phyloP scores from a whole-genome alignment of 2,888 invertebrate species.

The Operophtera brumata region DNA sequence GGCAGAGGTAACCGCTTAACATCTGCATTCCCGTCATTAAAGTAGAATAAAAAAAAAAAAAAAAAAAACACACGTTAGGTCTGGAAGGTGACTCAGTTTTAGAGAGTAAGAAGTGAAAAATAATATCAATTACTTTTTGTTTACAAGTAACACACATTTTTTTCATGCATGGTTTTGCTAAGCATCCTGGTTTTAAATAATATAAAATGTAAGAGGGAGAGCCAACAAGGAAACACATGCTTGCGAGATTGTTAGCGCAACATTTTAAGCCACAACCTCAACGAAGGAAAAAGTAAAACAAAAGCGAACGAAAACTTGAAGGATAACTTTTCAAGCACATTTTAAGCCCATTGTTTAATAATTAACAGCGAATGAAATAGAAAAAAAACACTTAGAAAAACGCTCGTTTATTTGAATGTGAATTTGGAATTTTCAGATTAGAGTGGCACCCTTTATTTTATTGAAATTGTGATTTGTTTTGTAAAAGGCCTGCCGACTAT shows the following conservation, averaged over 20 bases:
- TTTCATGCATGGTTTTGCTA: background rate
- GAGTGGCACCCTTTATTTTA: slow-evolving; percentile 20
- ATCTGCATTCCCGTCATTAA: too few species aligned
- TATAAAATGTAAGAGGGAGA: background rate
- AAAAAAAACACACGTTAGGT: too few species aligned
- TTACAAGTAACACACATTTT: too few species aligned
- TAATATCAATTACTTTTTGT: too few species aligned
- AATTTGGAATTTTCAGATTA: slow-evolving; percentile 19
- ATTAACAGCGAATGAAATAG: slow-evolving; percentile 17
- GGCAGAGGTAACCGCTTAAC: too few species aligned
- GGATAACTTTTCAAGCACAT: slow-evolving; percentile 20
- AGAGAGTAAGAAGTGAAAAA: too few species aligned
- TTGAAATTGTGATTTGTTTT: slow-evolving; percentile 29
- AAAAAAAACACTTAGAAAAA: slow-evolving; percentile 16
- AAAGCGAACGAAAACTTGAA: slow-evolving; percentile 22
- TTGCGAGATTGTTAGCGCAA: slow-evolving; percentile 21
- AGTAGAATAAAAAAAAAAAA: too few species aligned
- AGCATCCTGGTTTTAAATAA: background rate
- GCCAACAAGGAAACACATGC: slow-evolving; percentile 13
- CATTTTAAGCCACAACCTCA: slow-evolving; percentile 18
- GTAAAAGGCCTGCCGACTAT: slow-evolving; percentile 24
- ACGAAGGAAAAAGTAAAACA: slow-evolving; percentile 11
- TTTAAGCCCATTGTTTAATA: slow-evolving; percentile 17
- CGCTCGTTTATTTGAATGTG: slow-evolving; percentile 24
- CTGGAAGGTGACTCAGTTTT: too few species aligned